These are phyloP conservation scores for Urocolius indicus DNA, from an alignment of 2,113 vertebrate species.

Conservation along the genomic window DNA sequence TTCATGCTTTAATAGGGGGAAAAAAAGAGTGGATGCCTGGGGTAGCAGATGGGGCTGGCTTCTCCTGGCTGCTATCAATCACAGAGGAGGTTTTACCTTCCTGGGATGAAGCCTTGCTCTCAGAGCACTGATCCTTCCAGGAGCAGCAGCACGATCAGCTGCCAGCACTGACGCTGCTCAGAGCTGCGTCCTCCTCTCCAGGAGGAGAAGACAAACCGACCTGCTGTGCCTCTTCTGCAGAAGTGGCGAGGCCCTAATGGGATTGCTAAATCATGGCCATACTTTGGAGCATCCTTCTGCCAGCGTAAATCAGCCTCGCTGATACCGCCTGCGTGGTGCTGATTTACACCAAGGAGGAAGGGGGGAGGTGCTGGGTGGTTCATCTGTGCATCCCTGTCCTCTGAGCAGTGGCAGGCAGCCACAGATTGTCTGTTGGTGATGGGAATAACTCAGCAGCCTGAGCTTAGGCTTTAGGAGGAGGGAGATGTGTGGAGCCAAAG, in stretches of 20 bases:
- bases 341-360: not conserved
- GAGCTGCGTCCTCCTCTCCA: not conserved
- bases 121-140: accelerated
- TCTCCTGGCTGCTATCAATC: conserved; percentile 20
- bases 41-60: conserved; percentile 20
- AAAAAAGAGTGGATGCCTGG: not conserved
- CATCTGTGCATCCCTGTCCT: conserved; percentile 3
- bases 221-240: not conserved
- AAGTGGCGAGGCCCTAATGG: conserved; percentile 32
- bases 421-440: not conserved
- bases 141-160: not conserved
- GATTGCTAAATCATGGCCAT: not conserved
- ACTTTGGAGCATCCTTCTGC: not conserved
- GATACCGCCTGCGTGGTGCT: not conserved
- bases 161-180: not conserved
- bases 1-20: not conserved
- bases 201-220: not conserved
- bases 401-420: not conserved
- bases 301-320: not conserved
- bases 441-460: not conserved
- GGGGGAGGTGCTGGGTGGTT: not conserved
- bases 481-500: not conserved
- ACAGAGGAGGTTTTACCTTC: not conserved
- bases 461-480: not conserved
- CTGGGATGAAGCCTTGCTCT: not conserved